A percentile compares a stretch with the other conserved stretches of the same genome.
These are phyloP conservation scores for Cuculus canorus DNA, from an alignment of 2,797 vertebrate species.

Conservation along the genomic window DNA sequence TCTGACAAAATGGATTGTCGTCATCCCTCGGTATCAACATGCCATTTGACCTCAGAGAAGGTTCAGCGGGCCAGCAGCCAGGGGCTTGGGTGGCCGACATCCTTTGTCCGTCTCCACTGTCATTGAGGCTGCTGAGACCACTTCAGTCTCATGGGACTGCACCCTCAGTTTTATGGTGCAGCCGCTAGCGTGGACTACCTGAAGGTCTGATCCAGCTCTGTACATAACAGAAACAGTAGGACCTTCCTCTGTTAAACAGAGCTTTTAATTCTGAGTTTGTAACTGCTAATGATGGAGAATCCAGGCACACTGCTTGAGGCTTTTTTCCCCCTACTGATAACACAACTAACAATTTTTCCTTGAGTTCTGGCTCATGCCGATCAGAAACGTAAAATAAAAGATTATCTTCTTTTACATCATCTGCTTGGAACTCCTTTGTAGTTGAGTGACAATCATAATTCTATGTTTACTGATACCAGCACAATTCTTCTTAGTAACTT, in stretches of 20 bases:
- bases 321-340: rapidly evolving
- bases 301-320: rapidly evolving
- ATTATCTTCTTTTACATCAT: not conserved
- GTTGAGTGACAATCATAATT: no score
- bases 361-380: not conserved
- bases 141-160: rapidly evolving
- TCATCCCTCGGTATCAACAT: rapidly evolving
- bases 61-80: not conserved
- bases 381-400: not conserved
- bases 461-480: not conserved
- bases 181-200: rapidly evolving
- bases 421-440: not conserved
- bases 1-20: not conserved
- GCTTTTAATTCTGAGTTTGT: not conserved
- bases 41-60: not conserved
- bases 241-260: rapidly evolving
- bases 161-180: rapidly evolving
- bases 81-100: rapidly evolving
- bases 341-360: not conserved
- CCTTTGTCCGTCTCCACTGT: rapidly evolving
- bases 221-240: rapidly evolving
- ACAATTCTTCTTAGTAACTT: not conserved
- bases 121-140: rapidly evolving
- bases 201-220: rapidly evolving
- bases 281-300: not conserved